Evolutionary conservation across 2,797 vertebrate species (phyloP).

Genomic region (Odontamblyopus rebecca): DNA sequence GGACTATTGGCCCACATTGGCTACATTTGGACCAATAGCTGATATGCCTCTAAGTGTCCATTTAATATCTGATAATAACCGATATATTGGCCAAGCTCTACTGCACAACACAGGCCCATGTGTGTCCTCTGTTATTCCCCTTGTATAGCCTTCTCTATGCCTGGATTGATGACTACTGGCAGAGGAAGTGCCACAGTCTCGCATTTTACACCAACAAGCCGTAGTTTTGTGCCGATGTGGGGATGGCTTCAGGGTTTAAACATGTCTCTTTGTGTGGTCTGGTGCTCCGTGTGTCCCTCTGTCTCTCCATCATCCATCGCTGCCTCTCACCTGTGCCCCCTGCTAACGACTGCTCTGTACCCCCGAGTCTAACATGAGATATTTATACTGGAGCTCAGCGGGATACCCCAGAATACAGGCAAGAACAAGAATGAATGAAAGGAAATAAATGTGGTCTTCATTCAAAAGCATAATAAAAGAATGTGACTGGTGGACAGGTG

Average conservation of each 20-base stretch:
- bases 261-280: constrained; percentile 75
- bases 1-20: too few relatives aligned
- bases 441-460: constrained; percentile 45
- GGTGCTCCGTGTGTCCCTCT: constrained; percentile 67
- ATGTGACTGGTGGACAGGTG: constrained; percentile 38
- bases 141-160: constrained; percentile 38
- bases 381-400: constrained; percentile 74
- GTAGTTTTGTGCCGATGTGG: constrained; percentile 63
- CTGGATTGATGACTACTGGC: constrained; percentile 70
- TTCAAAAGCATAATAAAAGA: constrained; percentile 38
- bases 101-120: neutral
- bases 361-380: constrained; percentile 74
- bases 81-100: too few relatives aligned
- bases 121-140: constrained; percentile 45
- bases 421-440: constrained; percentile 37
- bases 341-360: constrained; percentile 80
- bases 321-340: constrained; percentile 77
- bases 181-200: constrained; percentile 63
- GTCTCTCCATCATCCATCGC: constrained; percentile 75
- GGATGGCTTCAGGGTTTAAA: constrained; percentile 64
- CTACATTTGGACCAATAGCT: too few relatives aligned
- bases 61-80: too few relatives aligned
- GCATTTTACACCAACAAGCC: constrained; percentile 74
- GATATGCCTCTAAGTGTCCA: too few relatives aligned
- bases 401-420: constrained; percentile 38